These are phyloP conservation scores for Petrocephalus zakoni DNA, from an alignment of 2,113 vertebrate species.

Conservation along the genomic window DNA sequence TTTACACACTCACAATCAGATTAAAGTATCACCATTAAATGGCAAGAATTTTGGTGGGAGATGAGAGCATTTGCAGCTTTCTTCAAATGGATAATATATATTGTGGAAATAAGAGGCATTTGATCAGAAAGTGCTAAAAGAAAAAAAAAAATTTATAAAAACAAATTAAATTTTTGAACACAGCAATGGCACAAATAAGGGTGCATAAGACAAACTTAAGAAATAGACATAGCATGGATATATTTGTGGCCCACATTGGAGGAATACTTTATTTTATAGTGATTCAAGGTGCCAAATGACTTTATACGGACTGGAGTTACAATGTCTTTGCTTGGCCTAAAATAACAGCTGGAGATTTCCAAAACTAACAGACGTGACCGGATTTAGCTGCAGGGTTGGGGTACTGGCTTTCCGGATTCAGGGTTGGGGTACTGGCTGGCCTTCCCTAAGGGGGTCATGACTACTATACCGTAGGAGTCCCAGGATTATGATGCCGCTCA, in stretches of 20 bases:
- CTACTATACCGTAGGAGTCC: neutral
- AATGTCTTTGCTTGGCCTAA: neutral
- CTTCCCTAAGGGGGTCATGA: neutral
- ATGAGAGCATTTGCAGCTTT: neutral
- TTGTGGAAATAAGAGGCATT: neutral
- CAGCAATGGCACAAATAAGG: neutral
- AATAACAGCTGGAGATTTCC: neutral
- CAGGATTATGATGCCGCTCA: neutral
- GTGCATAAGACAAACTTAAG: neutral
- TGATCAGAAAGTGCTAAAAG: neutral
- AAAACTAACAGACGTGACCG: neutral
- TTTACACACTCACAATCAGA: neutral
- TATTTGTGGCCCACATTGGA: neutral
- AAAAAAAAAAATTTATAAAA: neutral
- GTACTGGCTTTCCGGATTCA: too few relatives aligned
- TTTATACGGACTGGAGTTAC: neutral
- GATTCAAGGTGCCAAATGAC: neutral
- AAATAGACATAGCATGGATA: neutral
- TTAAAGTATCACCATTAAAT: neutral
- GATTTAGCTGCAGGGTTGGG: neutral
- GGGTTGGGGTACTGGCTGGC: neutral
- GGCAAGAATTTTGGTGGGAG: neutral
- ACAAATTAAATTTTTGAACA: neutral
- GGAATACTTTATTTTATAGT: neutral
- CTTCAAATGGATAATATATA: neutral